phyloP scores from a whole-genome alignment of 2,113 vertebrate genomes.

The Melanerpes formicivorus region DNA sequence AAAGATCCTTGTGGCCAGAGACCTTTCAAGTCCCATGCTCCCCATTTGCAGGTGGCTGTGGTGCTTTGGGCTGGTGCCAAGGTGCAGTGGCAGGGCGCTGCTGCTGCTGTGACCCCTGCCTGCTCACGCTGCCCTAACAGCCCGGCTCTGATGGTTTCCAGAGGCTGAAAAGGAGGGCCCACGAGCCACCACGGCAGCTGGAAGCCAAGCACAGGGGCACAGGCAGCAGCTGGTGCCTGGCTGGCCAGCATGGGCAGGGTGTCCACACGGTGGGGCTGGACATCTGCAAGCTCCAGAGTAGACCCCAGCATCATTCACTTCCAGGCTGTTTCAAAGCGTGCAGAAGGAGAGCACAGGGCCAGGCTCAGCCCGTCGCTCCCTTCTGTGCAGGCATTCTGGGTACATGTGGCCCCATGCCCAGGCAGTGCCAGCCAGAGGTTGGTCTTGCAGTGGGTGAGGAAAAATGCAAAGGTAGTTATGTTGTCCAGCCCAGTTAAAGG shows the following conservation, averaged over 20 bases:
- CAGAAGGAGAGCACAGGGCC: not conserved
- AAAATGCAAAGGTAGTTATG: not conserved
- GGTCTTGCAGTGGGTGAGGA: not conserved
- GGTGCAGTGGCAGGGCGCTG: accelerated
- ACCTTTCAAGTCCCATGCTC: not conserved
- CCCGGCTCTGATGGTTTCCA: not conserved
- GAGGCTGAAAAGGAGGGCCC: not conserved
- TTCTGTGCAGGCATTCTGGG: accelerated
- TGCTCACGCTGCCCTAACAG: accelerated
- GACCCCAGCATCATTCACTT: accelerated
- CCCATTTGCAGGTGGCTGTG: accelerated
- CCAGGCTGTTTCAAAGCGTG: not conserved
- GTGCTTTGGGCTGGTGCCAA: not conserved
- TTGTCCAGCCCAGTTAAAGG: not conserved
- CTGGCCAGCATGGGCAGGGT: too few relatives aligned
- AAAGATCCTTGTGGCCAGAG: constrained; percentile 2
- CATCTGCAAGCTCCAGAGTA: not conserved
- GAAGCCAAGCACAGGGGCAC: accelerated
- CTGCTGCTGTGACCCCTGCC: not conserved
- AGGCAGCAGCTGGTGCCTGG: not conserved
- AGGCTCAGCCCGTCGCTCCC: not conserved
- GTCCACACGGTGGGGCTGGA: accelerated
- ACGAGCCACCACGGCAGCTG: accelerated
- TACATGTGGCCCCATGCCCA: not conserved
- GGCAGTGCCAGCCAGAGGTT: not conserved